Conservation (phyloP, 2,797 vertebrate species). For the Todus mexicanus region DNA sequence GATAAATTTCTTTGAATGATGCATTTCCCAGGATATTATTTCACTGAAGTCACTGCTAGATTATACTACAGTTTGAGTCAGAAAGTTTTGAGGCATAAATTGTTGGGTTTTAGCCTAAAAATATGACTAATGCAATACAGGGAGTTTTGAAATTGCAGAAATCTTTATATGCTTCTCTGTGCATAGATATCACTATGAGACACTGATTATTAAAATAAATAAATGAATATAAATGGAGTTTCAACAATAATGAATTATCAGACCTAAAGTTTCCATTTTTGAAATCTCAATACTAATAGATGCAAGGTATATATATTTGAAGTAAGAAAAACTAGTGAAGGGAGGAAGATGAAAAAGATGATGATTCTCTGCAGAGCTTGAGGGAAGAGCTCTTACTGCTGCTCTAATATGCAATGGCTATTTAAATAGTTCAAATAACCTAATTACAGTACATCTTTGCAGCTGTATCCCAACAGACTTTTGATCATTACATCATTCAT, state of each 20-base stretch:
- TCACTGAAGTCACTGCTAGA: neutral
- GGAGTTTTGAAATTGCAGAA: neutral
- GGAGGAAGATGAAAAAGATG: neutral
- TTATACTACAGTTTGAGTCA: neutral
- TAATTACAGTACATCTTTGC: neutral
- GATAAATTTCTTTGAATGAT: neutral
- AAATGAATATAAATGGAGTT: neutral
- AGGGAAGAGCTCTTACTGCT: neutral
- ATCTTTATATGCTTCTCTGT: neutral
- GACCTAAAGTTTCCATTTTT: neutral
- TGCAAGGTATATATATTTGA: neutral
- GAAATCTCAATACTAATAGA: neutral
- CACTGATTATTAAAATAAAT: neutral
- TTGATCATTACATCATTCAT: neutral
- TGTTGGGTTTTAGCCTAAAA: neutral
- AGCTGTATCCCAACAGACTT: neutral
- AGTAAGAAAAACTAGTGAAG: neutral
- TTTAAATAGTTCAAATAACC: neutral
- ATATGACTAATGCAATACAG: neutral
- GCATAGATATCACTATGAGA: neutral
- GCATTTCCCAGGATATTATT: neutral
- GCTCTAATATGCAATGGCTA: neutral
- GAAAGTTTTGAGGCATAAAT: neutral
- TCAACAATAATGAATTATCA: neutral
- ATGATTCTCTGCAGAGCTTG: neutral